Evolutionary conservation across 2,113 vertebrate species (phyloP).

Genomic region (Mionectes macconnelli): DNA sequence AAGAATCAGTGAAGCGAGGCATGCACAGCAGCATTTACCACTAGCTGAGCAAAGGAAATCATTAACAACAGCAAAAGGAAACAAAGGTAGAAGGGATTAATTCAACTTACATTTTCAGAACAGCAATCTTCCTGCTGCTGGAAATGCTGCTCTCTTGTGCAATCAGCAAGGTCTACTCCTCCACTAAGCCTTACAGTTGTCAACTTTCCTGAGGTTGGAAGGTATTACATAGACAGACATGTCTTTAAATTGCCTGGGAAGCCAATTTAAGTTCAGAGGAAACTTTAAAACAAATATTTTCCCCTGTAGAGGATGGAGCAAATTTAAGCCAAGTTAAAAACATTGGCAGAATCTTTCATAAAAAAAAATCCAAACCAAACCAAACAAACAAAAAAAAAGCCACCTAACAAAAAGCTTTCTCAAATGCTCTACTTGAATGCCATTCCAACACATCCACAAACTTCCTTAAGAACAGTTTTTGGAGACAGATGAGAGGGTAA

Average conservation of each 20-base stretch:
- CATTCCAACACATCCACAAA: neutral
- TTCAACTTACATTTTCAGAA: neutral
- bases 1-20: neutral
- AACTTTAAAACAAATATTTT: slow-evolving; percentile 61
- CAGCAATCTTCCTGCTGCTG: neutral
- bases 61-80: slow-evolving; percentile 33
- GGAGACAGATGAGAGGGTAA: neutral
- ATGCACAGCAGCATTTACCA: neutral
- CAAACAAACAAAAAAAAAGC: neutral
- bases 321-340: slow-evolving; percentile 26
- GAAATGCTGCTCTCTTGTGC: neutral
- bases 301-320: neutral
- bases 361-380: neutral
- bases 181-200: neutral
- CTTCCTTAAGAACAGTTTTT: neutral
- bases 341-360: neutral
- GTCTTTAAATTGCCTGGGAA: slow-evolving; percentile 1
- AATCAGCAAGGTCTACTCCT: neutral
- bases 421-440: neutral
- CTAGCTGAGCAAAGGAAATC: neutral
- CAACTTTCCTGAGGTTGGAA: neutral
- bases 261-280: slow-evolving; percentile 28
- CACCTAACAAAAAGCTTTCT: neutral
- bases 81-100: neutral
- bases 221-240: neutral